Evolutionary conservation across 2,797 vertebrate genomes (phyloP).

Genomic region (Sitta carolinensis): DNA sequence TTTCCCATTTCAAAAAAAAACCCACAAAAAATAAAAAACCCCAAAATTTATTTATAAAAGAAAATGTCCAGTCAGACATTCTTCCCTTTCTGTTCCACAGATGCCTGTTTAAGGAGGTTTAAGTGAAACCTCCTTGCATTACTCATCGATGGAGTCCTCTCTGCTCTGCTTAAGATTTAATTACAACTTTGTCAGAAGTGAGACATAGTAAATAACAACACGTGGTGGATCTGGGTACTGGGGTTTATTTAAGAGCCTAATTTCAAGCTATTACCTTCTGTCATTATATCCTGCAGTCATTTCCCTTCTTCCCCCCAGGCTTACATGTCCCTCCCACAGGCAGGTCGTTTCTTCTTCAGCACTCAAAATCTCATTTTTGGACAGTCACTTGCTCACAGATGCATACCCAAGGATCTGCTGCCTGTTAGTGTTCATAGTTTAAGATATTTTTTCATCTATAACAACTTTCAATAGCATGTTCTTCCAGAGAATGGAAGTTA

Average conservation of each 20-base stretch:
- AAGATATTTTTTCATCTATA: neutral
- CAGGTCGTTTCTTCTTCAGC: neutral
- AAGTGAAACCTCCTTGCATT: conserved; percentile 7
- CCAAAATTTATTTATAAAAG: conserved; percentile 28
- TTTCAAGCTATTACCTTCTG: neutral
- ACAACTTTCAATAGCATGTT: neutral
- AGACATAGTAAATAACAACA: neutral
- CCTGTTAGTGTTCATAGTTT: neutral
- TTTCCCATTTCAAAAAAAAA: conserved; percentile 19
- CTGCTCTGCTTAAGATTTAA: conserved; percentile 8
- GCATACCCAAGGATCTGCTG: neutral
- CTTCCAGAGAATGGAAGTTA: conserved; percentile 22
- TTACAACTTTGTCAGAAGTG: neutral
- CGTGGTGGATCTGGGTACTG: neutral
- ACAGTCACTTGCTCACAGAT: neutral
- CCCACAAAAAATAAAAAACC: neutral
- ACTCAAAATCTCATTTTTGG: neutral
- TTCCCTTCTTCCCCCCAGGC: neutral
- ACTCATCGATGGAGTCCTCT: neutral
- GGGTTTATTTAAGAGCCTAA: neutral
- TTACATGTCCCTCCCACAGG: neutral
- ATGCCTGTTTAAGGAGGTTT: neutral
- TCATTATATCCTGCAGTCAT: neutral
- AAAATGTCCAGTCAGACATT: conserved; percentile 30
- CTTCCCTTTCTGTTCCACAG: conserved; percentile 19